Conservation (phyloP, 2,888 invertebrate species). For the Phyllotreta striolata region DNA sequence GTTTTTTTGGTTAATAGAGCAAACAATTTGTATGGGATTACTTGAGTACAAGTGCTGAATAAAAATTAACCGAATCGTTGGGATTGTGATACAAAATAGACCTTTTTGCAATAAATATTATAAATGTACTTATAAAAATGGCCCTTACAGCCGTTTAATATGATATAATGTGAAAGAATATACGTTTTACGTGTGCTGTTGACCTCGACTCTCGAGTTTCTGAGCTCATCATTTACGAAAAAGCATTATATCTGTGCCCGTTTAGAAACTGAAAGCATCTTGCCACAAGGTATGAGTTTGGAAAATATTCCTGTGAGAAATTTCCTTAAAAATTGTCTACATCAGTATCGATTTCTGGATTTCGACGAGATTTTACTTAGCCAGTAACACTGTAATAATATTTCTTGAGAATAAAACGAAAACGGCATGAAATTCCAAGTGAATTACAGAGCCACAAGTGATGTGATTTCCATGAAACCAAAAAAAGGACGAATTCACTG, state of each 20-base stretch:
- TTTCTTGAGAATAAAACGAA: too few relatives aligned
- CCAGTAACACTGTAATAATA: too few relatives aligned
- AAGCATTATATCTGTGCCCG: constrained; percentile 15
- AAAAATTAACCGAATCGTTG: not conserved
- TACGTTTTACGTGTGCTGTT: constrained; percentile 1
- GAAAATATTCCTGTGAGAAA: too few relatives aligned
- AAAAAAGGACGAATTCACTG: too few relatives aligned
- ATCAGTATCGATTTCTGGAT: too few relatives aligned
- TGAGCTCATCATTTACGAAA: constrained; percentile 23
- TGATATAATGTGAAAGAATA: constrained; percentile 7
- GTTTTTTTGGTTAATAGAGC: not conserved
- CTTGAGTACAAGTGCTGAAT: not conserved
- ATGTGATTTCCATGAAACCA: too few relatives aligned
- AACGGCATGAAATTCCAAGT: too few relatives aligned
- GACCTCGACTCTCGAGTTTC: constrained; percentile 26
- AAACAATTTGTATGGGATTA: constrained; percentile 1
- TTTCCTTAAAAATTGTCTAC: too few relatives aligned
- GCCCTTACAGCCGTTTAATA: not conserved
- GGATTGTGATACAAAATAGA: not conserved
- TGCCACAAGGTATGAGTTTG: too few relatives aligned
- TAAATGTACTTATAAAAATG: constrained; percentile 9
- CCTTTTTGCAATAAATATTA: not conserved
- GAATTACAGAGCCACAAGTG: too few relatives aligned
- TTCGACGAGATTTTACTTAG: too few relatives aligned
- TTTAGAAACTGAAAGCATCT: constrained; percentile 3